A percentile compares a stretch with the other conserved stretches of the same genome.
phyloP scores from a whole-genome alignment of 2,888 invertebrate genomes.

The Petrolisthes cinctipes region DNA sequence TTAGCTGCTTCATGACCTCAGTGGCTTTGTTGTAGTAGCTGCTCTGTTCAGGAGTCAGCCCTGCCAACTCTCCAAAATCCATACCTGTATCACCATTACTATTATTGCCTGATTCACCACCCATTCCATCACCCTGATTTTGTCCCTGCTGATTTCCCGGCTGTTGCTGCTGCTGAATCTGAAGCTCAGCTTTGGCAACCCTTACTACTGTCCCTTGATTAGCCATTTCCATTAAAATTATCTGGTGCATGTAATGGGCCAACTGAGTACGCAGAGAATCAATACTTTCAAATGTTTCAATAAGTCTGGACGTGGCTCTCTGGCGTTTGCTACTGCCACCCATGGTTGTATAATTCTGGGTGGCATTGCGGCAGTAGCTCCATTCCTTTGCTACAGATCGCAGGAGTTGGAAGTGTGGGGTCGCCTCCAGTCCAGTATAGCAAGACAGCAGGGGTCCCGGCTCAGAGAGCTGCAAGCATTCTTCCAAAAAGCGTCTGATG shows the following conservation, averaged over 20 bases:
- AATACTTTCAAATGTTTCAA: slow-evolving; percentile 65
- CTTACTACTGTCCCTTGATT: slow-evolving; percentile 60
- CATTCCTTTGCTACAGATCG: slow-evolving; percentile 66
- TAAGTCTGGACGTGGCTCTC: slow-evolving; percentile 63
- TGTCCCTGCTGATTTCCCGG: slow-evolving; percentile 47
- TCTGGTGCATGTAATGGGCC: slow-evolving; percentile 60
- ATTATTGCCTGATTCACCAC: slow-evolving; percentile 50
- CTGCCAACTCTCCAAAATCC: slow-evolving; percentile 54
- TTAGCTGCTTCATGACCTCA: slow-evolving; percentile 65
- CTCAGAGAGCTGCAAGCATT: slow-evolving; percentile 66
- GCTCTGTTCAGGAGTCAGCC: slow-evolving; percentile 54
- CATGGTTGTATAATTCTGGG: slow-evolving; percentile 64
- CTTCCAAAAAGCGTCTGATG: slow-evolving; percentile 66
- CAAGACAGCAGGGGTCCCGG: slow-evolving; percentile 64
- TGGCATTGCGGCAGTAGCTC: slow-evolving; percentile 66
- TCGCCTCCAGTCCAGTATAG: slow-evolving; percentile 65
- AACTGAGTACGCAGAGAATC: slow-evolving; percentile 62
- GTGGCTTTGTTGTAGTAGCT: slow-evolving; percentile 62
- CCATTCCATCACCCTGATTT: slow-evolving; percentile 47
- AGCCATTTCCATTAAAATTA: slow-evolving; percentile 62
- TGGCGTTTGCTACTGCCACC: slow-evolving; percentile 65
- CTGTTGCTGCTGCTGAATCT: slow-evolving; percentile 62
- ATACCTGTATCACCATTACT: slow-evolving; percentile 38
- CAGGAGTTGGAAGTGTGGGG: slow-evolving; percentile 65
- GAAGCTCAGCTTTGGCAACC: slow-evolving; percentile 57